A percentile compares a stretch with the other conserved stretches of the same genome.
phyloP scores from a whole-genome alignment of 2,797 vertebrate genomes.

The Trichosurus vulpecula region DNA sequence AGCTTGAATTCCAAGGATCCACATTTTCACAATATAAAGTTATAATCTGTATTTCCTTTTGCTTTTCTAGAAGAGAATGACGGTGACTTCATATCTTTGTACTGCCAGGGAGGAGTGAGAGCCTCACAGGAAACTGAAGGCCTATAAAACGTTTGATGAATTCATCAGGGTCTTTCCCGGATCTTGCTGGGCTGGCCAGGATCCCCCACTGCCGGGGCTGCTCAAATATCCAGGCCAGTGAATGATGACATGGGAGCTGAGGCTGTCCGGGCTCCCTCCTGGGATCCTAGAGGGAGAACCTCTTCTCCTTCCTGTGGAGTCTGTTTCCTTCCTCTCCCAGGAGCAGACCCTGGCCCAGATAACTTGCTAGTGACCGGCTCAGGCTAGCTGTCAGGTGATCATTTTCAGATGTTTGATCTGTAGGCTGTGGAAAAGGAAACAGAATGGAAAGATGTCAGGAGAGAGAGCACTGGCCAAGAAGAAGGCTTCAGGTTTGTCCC shows the following conservation, averaged over 20 bases:
- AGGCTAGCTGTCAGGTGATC: not conserved
- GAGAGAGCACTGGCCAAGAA: slow-evolving; percentile 31
- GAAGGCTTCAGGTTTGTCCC: not conserved
- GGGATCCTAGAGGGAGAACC: not conserved
- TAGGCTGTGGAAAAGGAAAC: slow-evolving; percentile 5
- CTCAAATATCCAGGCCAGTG: no score
- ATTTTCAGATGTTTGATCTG: slow-evolving; percentile 60
- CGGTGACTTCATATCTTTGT: slow-evolving; percentile 8
- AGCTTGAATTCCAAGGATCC: not conserved
- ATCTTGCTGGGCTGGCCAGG: not conserved
- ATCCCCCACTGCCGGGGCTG: not conserved
- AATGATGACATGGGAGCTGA: not conserved
- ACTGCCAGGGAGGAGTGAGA: not conserved
- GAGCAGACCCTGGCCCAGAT: not conserved
- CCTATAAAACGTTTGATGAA: not conserved
- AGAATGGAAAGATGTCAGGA: not conserved
- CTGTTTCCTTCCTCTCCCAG: slow-evolving; percentile 38
- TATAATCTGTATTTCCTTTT: not conserved
- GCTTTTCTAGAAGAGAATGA: not conserved
- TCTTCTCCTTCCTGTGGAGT: not conserved
- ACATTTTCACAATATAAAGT: not conserved
- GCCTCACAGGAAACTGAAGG: not conserved
- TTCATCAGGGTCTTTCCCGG: not conserved
- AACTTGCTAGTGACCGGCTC: not conserved
- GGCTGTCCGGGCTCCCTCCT: not conserved